phyloP scores from a whole-genome alignment of 2,797 vertebrate species.

The Pipistrellus kuhlii region DNA sequence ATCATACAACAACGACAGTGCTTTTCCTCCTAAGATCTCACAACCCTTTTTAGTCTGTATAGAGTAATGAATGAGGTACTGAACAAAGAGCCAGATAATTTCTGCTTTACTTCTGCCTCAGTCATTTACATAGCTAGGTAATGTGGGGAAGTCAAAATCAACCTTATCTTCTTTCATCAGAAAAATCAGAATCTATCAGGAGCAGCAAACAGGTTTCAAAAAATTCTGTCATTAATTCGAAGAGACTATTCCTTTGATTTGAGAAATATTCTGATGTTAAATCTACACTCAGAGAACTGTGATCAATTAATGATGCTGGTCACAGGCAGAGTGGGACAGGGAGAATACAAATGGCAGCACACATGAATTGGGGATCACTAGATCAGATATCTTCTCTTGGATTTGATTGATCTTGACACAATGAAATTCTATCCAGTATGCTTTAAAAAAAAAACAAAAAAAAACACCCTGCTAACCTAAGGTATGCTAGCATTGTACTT shows the following conservation, averaged over 20 bases:
- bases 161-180: constrained; percentile 12
- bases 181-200: constrained; percentile 25
- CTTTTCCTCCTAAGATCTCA: neutral
- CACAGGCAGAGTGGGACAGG: neutral
- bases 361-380: neutral
- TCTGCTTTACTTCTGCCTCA: constrained; percentile 18
- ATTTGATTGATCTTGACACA: neutral
- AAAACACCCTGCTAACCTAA: neutral
- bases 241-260: neutral
- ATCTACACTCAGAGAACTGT: neutral
- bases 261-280: constrained; percentile 18
- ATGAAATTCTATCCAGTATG: constrained; percentile 4
- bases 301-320: neutral
- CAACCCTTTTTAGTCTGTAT: neutral
- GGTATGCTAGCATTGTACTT: neutral
- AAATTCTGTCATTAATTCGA: neutral
- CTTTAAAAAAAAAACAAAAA: neutral
- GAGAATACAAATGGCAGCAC: neutral
- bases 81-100: neutral
- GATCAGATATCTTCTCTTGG: neutral
- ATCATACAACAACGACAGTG: neutral
- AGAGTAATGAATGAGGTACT: neutral
- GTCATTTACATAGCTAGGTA: neutral
- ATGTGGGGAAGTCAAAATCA: neutral
- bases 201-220: constrained; percentile 14